Base-by-base conservation (phyloP, 2,113 vertebrate genomes). In the Calyptommatus sinebrachiatus region DNA sequence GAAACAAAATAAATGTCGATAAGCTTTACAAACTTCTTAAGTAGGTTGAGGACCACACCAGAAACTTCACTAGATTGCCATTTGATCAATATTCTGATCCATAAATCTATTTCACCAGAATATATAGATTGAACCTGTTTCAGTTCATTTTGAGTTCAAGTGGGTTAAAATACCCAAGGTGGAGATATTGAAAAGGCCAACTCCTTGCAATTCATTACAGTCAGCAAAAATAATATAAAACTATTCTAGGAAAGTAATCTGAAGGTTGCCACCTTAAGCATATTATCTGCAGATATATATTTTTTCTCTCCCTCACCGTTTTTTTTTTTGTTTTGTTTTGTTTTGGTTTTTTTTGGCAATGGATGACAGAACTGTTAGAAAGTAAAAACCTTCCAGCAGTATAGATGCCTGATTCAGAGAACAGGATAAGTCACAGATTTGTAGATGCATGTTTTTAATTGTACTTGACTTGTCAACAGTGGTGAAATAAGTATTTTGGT, bases 211-310 rank as follows among this genome's bases (percentile, higher is more conserved):
- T 81, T 61, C 28, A 69, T 70, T 69, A 46, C 41, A 75, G 26
- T 69, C 31, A 67, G n/a, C 48, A 74, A 67, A 26, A 81, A 74
- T 69, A 18, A 67, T 46, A 68, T 62, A 48, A 62, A 72, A 71
- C 41, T 26, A 10, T 60, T 72, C 26, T 31, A 71, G 57, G 50
- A 77, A 77, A 57, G 48, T 35, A 31, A 68, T 68, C 22, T 65
- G 45, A 79, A 72, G 69, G 9, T 29, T 72, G 45, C 45, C 24
- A 11, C 50, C 69, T 26, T 24, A 50, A n/a, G 41, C 57, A 41
- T 7, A 46, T 24, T 45, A 74, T 21, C 29, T 74, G 53, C 53
- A 61, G 29, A 29, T 60, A 20, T 35, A 22, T 45, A 24, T 5
- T 45, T 45, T 20, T 53, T 53, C 50, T 53, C 16, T 57, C 18